These are phyloP conservation scores for Chironomus tentans DNA, from an alignment of 2,888 invertebrate genomes.

Conservation along the genomic window DNA sequence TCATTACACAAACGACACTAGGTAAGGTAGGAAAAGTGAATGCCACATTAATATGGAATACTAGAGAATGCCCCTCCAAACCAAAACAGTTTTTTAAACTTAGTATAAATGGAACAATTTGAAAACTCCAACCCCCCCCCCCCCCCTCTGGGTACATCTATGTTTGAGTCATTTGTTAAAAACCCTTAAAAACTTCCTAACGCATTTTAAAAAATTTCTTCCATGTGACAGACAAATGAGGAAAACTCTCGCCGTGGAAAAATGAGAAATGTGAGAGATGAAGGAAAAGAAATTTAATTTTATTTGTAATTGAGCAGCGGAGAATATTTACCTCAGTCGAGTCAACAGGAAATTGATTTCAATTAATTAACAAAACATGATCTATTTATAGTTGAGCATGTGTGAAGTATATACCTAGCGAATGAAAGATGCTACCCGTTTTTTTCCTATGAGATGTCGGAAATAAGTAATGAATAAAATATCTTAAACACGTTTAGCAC, in stretches of 20 bases:
- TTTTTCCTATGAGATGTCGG: slow-evolving; percentile 10
- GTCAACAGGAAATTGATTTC: slow-evolving; percentile 27
- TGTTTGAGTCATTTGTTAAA: too few relatives aligned
- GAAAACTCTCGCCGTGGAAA: not conserved
- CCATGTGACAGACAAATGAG: too few relatives aligned
- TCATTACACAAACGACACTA: too few relatives aligned
- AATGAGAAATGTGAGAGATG: not conserved
- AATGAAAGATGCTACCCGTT: not conserved
- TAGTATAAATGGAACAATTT: too few relatives aligned
- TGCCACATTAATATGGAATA: too few relatives aligned
- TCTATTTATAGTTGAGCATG: slow-evolving; percentile 17
- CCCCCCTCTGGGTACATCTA: too few relatives aligned
- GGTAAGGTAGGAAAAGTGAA: too few relatives aligned
- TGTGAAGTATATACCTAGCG: slow-evolving; percentile 23
- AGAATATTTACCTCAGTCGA: slow-evolving; percentile 15
- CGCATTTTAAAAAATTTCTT: not conserved
- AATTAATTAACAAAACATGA: slow-evolving; percentile 26
- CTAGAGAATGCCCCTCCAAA: too few relatives aligned
- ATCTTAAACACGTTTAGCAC: slow-evolving; percentile 26
- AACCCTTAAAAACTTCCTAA: too few relatives aligned
- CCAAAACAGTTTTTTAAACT: too few relatives aligned
- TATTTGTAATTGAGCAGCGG: not conserved
- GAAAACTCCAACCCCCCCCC: too few relatives aligned
- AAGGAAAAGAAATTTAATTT: not conserved
- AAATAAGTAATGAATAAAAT: slow-evolving; percentile 15